Conservation (phyloP, 2,888 invertebrate species). For the Acanthosepion pharaonis region DNA sequence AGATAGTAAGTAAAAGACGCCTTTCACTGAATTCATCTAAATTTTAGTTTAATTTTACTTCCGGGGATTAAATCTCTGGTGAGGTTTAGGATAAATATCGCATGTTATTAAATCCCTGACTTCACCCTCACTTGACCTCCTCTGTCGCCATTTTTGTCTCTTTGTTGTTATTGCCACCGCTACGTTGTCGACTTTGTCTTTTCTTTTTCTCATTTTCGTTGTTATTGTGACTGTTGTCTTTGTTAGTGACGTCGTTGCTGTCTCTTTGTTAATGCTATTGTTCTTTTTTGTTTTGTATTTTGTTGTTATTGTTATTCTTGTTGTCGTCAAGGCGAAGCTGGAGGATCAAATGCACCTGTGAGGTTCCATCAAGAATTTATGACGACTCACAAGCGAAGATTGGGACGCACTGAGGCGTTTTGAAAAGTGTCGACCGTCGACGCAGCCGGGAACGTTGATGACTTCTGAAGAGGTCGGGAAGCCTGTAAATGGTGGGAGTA, state of each 20-base stretch:
- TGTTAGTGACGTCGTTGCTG: neutral
- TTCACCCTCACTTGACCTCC: neutral
- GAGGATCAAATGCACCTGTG: slow-evolving; percentile 4
- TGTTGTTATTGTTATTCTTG: slow-evolving; percentile 15
- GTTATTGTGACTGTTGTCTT: neutral
- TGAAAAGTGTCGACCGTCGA: slow-evolving; percentile 2
- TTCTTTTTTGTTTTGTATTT: neutral
- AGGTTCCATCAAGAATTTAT: slow-evolving; percentile 20
- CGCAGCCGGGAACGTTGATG: too few species aligned
- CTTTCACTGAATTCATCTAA: neutral
- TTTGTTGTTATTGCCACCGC: neutral
- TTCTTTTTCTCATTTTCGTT: neutral
- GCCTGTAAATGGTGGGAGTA: neutral
- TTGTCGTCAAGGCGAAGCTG: neutral
- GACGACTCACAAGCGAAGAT: slow-evolving; percentile 17
- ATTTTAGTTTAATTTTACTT: neutral
- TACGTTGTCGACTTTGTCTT: neutral
- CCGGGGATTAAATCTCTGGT: neutral
- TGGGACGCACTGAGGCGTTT: slow-evolving; percentile 9
- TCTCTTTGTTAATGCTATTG: neutral
- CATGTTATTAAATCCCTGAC: neutral
- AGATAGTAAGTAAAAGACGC: neutral
- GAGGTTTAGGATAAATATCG: neutral
- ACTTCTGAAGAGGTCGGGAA: neutral
- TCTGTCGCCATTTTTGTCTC: neutral